Conservation (phyloP, 2,113 vertebrate genomes). For the Picathartes gymnocephalus region DNA sequence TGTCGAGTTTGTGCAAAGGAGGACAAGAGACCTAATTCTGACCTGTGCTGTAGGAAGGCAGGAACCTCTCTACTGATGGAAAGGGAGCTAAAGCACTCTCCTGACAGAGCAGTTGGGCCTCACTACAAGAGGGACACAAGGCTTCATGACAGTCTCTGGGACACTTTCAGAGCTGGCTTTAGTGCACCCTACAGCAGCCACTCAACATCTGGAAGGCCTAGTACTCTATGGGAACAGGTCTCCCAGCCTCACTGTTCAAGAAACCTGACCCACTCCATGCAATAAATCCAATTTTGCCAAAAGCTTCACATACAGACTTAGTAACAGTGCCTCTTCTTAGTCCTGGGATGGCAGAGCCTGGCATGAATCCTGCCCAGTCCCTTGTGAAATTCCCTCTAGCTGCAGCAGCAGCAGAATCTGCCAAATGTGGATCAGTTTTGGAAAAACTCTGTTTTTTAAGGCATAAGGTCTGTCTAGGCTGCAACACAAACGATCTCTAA, state of each 20-base stretch:
- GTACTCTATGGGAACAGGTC: accelerated
- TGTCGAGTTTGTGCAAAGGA: background rate
- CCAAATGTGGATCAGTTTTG: background rate
- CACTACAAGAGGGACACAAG: background rate
- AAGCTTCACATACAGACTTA: background rate
- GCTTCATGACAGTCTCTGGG: background rate
- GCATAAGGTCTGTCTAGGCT: background rate
- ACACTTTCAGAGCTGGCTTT: background rate
- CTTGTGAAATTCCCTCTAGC: background rate
- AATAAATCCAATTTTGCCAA: background rate
- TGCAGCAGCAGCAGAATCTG: background rate
- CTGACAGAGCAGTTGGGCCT: background rate
- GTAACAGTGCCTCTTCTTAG: background rate
- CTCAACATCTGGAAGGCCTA: accelerated
- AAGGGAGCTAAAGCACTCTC: background rate
- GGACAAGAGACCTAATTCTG: background rate
- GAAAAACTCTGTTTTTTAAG: background rate
- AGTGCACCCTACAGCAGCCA: background rate
- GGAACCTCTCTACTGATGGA: background rate
- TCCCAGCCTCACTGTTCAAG: background rate
- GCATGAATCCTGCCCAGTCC: background rate
- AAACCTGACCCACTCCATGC: background rate
- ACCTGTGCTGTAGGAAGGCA: background rate
- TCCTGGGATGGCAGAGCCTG: background rate
- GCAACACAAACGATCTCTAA: background rate